phyloP scores from a whole-genome alignment of 1,140 invertebrate genomes.

The Trinorchestia longiramus region DNA sequence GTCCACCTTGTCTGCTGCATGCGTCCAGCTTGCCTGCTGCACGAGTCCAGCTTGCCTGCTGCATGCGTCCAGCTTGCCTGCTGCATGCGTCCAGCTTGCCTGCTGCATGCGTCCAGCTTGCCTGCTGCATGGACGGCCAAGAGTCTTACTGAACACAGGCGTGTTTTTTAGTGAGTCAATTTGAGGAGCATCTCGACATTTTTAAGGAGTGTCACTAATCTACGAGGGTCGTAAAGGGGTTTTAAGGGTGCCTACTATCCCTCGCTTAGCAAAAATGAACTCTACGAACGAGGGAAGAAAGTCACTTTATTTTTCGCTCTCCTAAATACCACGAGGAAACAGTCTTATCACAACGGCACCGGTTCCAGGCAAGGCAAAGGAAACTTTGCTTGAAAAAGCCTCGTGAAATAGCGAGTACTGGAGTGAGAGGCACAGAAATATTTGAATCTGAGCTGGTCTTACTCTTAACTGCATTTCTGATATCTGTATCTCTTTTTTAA shows the following conservation, averaged over 20 bases:
- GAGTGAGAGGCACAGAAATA: neutral
- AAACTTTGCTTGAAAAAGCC: neutral
- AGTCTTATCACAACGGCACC: neutral
- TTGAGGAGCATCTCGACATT: constrained; percentile 20
- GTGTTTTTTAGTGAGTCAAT: constrained; percentile 29
- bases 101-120: neutral
- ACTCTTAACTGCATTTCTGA: too few species aligned
- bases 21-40: too few species aligned
- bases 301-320: constrained; percentile 1
- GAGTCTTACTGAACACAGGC: neutral
- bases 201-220: constrained; percentile 47
- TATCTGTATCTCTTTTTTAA: too few species aligned
- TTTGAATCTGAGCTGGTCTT: neutral
- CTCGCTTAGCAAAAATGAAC: constrained; percentile 23
- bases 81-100: too few species aligned
- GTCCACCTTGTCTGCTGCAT: too few species aligned
- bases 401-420: neutral
- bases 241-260: constrained; percentile 42
- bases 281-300: constrained; percentile 33
- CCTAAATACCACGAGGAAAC: constrained; percentile 3
- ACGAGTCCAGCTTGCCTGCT: too few species aligned
- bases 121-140: neutral
- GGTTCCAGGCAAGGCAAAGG: neutral
- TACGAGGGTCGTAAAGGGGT: constrained; percentile 25
- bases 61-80: too few species aligned